phyloP scores from a whole-genome alignment of 2,888 invertebrate species.

The Morpho helenor region DNA sequence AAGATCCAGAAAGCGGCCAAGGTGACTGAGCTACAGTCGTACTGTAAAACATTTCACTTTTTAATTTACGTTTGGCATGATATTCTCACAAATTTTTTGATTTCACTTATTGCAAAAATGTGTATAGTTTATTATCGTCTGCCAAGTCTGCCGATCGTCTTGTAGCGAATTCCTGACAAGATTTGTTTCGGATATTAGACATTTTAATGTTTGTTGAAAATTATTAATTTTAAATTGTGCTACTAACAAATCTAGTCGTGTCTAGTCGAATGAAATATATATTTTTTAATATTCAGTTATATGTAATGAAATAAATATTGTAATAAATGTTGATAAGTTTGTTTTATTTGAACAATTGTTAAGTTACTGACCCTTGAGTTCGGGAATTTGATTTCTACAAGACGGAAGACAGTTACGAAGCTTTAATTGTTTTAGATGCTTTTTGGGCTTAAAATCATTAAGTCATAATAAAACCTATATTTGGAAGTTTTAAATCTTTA shows the following conservation, averaged over 20 bases:
- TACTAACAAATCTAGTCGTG: slow-evolving; percentile 57
- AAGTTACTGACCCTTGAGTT: slow-evolving; percentile 27
- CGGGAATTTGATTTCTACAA: slow-evolving; percentile 46
- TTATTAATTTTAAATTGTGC: slow-evolving; percentile 11
- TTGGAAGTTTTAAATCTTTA: slow-evolving; percentile 2
- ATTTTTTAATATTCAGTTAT: slow-evolving; percentile 30
- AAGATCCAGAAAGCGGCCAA: slow-evolving; percentile 59
- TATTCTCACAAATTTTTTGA: slow-evolving; percentile 70
- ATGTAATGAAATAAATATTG: slow-evolving; percentile 59
- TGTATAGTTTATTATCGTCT: slow-evolving; percentile 62
- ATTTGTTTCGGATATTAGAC: slow-evolving; percentile 24
- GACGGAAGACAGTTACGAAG: slow-evolving; percentile 63
- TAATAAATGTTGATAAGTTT: slow-evolving; percentile 43
- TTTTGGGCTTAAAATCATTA: slow-evolving; percentile 49
- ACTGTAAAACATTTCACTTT: slow-evolving; percentile 73
- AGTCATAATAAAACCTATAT: slow-evolving; percentile 20
- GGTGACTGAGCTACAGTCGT: slow-evolving; percentile 75
- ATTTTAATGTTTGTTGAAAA: slow-evolving; percentile 31
- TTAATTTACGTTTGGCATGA: slow-evolving; percentile 77
- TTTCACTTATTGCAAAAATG: slow-evolving; percentile 64
- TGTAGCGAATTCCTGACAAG: slow-evolving; percentile 47
- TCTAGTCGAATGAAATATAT: slow-evolving; percentile 53
- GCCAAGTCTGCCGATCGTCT: slow-evolving; percentile 67
- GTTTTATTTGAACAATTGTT: slow-evolving; percentile 60
- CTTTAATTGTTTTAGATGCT: slow-evolving; percentile 60